phyloP scores from a whole-genome alignment of 2,113 vertebrate species.

The Pelecanus crispus region DNA sequence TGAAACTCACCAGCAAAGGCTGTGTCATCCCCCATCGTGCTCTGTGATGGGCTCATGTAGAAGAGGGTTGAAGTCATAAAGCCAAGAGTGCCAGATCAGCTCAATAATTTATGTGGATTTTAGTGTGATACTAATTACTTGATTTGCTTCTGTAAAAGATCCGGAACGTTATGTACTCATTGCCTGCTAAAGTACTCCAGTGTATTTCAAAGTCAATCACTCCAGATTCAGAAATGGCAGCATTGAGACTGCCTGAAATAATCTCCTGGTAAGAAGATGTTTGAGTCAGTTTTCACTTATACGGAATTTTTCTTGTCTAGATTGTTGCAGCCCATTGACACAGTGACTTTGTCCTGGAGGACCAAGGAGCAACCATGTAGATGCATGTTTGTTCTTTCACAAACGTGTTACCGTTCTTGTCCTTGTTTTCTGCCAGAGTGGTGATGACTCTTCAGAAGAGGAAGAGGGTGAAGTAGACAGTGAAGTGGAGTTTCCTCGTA shows the following conservation, averaged over 20 bases:
- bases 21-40: not conserved
- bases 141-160: not conserved
- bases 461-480: slow-evolving; percentile 98
- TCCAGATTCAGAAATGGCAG: not conserved
- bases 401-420: not conserved
- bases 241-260: not conserved
- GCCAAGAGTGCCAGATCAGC: not conserved
- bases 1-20: not conserved
- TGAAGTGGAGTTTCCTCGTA: slow-evolving; percentile 97
- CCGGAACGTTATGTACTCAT: not conserved
- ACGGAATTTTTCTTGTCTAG: not conserved
- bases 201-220: not conserved
- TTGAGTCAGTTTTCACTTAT: not conserved
- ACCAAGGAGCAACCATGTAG: not conserved
- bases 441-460: slow-evolving; percentile 96
- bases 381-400: not conserved
- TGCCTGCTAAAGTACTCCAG: not conserved
- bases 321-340: not conserved
- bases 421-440: slow-evolving; percentile 74
- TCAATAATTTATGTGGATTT: not conserved
- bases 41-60: not conserved
- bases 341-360: not conserved
- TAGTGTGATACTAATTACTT: not conserved
- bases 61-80: not conserved
- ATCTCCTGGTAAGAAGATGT: not conserved